Conservation (phyloP, 2,797 vertebrate species). For the Acanthornis magna region DNA sequence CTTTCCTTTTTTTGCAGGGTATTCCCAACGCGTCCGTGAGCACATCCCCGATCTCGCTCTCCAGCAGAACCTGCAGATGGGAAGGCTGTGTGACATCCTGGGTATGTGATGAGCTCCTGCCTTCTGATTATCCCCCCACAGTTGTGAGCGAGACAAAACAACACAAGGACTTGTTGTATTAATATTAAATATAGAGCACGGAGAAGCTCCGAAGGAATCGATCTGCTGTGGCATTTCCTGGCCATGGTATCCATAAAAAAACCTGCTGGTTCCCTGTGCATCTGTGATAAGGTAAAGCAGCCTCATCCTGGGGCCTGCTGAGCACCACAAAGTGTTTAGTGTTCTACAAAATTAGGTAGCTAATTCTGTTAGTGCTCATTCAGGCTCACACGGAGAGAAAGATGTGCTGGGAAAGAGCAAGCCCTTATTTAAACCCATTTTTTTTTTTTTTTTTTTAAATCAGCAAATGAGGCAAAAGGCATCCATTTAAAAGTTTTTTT, state of each 20-base stretch:
- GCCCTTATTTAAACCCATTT: slow-evolving; percentile 14
- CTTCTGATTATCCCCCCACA: not conserved
- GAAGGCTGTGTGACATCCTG: slow-evolving; percentile 85
- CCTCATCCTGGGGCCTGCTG: slow-evolving; percentile 3
- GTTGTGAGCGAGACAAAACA: not conserved
- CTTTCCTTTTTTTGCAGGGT: slow-evolving; percentile 78
- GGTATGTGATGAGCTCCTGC: slow-evolving; percentile 65
- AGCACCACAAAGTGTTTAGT: slow-evolving; percentile 1
- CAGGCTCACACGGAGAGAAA: not conserved
- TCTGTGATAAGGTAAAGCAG: not conserved
- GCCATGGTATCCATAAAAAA: not conserved
- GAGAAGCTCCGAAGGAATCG: not conserved
- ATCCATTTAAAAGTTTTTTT: not conserved
- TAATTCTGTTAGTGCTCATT: not conserved
- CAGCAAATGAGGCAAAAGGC: not conserved
- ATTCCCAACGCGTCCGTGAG: slow-evolving; percentile 72
- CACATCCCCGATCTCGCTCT: slow-evolving; percentile 73
- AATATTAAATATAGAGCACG: not conserved
- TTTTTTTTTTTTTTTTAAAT: not conserved
- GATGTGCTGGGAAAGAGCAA: not conserved
- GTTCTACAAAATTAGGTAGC: not conserved
- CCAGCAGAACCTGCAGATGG: slow-evolving; percentile 86
- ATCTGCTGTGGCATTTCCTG: not conserved
- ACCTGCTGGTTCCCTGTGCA: not conserved
- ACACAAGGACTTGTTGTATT: not conserved